A percentile compares a stretch with the other conserved stretches of the same genome.
These are phyloP conservation scores for Patella pellucida DNA, from an alignment of 2,888 invertebrate genomes.

Conservation along the genomic window DNA sequence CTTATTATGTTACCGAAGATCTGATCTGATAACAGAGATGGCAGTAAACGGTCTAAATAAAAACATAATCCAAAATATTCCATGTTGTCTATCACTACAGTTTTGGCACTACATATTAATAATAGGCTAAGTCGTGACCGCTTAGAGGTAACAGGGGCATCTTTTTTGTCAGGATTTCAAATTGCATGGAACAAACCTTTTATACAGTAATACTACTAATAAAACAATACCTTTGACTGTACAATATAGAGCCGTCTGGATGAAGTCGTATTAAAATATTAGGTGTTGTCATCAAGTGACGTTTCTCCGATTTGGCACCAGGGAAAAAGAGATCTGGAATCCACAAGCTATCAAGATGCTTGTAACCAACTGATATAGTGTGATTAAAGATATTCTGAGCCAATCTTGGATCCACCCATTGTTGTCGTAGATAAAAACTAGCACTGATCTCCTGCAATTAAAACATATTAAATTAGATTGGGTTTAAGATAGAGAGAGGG, in stretches of 20 bases:
- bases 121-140: too few species aligned
- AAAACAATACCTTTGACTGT: conserved; percentile 36
- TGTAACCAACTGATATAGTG: conserved; percentile 25
- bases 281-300: conserved; percentile 16
- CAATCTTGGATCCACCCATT: conserved; percentile 30
- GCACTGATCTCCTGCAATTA: conserved; percentile 27
- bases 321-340: conserved; percentile 23
- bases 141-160: too few species aligned
- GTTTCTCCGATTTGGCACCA: conserved; percentile 15
- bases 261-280: conserved; percentile 33
- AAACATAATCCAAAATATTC: too few species aligned
- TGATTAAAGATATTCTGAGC: conserved; percentile 37
- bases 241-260: conserved; percentile 36
- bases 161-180: too few species aligned
- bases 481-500: too few species aligned
- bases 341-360: conserved; percentile 15
- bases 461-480: not conserved
- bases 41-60: too few species aligned
- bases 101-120: too few species aligned
- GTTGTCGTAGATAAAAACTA: conserved; percentile 29
- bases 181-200: too few species aligned
- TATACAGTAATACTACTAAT: too few species aligned
- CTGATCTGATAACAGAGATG: too few species aligned
- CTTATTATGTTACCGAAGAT: too few species aligned
- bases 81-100: too few species aligned